phyloP scores from a whole-genome alignment of 2,113 vertebrate genomes.

The Chlorodrepanis virens region DNA sequence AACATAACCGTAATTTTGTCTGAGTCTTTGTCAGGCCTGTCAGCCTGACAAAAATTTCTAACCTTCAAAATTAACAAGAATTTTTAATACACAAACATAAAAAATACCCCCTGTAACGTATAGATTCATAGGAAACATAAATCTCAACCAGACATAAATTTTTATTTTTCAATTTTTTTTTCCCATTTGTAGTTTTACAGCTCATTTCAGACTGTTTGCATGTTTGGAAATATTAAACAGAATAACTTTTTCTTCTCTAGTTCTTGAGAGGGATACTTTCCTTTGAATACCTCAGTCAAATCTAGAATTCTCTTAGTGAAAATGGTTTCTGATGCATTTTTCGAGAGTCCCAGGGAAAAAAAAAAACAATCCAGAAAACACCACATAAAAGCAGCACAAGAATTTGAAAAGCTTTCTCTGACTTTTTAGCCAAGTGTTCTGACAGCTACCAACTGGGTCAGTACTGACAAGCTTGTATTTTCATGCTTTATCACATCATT shows the following conservation, averaged over 20 bases:
- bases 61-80: background rate
- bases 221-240: background rate
- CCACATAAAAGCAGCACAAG: background rate
- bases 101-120: accelerated
- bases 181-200: background rate
- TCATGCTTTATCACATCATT: background rate
- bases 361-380: background rate
- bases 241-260: background rate
- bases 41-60: background rate
- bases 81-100: background rate
- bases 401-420: background rate
- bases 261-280: background rate
- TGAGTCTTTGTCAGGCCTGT: background rate
- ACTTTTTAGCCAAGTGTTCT: background rate
- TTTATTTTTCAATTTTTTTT: background rate
- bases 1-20: background rate
- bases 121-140: background rate
- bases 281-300: background rate
- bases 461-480: slow-evolving; percentile 9
- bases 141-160: background rate
- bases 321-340: background rate
- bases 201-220: background rate
- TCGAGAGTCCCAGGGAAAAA: background rate
- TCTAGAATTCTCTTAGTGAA: background rate
- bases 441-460: background rate